Base-by-base conservation (phyloP, 2,888 invertebrate genomes). In the Dasysyrphus tricinctus region DNA sequence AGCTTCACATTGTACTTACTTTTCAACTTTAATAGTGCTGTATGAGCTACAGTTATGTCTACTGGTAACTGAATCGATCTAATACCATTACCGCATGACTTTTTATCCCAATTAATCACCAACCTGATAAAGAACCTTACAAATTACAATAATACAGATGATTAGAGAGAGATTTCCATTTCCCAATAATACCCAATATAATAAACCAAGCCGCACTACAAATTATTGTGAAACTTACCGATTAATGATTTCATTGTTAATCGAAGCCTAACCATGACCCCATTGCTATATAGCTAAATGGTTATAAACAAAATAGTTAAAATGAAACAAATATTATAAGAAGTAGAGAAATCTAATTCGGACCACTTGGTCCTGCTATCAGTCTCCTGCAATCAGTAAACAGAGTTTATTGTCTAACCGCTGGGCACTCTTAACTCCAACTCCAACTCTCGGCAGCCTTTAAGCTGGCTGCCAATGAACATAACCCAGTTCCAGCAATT, bases 161-260 rank as follows among this genome's bases (percentile, higher is more conserved):
- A 82, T 82, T 79, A 59, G 32, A 74, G 32, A 74, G 19, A 70
- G 70, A 72, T 86, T 86, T 78, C 75, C 47, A 67, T 86, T 86
- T 78, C 86, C 78, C 75, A 86, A 86, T 74, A 70, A 51, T 14
- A 59, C 29, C 6, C 24, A 24, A 24, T 7, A 19, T 37, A 39
- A 39, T 16, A 8, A 49, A 67, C 24, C 70, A 74, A 72, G 29
- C 65, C 42, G 70, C 75, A 24, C 24, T 74, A 61, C 57, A 54
- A 37, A 70, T 77, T 39, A 75, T 86, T 86, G 82, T 75, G 86
- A 86, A 86, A 86, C 72, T 67, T 32, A 29, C 67, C 86, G 86
- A 86, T 86, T 86, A 86, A 86, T 86, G 86, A 86, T 86, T 86
- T 82, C 86, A 86, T 86, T 86, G 86, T 86, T 86, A 86, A 75